A percentile compares a stretch with the other conserved stretches of the same genome.
These are phyloP conservation scores for Zhengitettix transpicula DNA, from an alignment of 2,888 invertebrate genomes.

Conservation along the genomic window DNA sequence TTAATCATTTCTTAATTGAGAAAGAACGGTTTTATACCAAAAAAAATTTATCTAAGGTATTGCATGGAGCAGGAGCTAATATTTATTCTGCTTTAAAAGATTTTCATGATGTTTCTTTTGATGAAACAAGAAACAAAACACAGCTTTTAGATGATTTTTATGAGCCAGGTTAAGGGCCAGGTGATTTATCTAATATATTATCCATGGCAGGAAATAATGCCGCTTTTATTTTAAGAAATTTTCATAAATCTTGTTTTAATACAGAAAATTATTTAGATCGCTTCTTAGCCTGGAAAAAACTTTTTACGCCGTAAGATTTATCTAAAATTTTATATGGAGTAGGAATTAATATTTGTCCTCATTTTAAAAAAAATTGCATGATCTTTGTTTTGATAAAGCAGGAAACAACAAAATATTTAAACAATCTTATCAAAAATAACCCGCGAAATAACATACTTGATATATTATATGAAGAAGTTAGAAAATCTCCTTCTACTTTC, in stretches of 20 bases:
- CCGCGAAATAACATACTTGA: too few relatives aligned
- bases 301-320: too few relatives aligned
- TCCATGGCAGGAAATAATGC: not conserved
- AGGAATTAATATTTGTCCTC: not conserved
- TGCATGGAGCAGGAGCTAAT: not conserved
- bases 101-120: slow-evolving; percentile 14
- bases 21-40: not conserved
- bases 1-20: not conserved
- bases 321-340: not conserved
- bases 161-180: not conserved
- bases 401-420: not conserved
- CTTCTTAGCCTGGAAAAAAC: not conserved
- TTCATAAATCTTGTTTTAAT: not conserved
- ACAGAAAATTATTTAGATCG: not conserved
- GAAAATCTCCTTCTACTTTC: too few relatives aligned
- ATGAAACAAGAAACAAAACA: not conserved
- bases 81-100: slow-evolving; percentile 1
- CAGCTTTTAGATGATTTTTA: not conserved
- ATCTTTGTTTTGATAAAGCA: not conserved
- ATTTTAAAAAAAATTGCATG: not conserved
- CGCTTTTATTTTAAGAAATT: not conserved
- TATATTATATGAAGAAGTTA: too few relatives aligned
- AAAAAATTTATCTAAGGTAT: not conserved
- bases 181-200: not conserved
- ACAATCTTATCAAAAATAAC: not conserved